These are phyloP conservation scores for Catostomus latipinnis DNA, from an alignment of 2,797 vertebrate species.

Conservation along the genomic window DNA sequence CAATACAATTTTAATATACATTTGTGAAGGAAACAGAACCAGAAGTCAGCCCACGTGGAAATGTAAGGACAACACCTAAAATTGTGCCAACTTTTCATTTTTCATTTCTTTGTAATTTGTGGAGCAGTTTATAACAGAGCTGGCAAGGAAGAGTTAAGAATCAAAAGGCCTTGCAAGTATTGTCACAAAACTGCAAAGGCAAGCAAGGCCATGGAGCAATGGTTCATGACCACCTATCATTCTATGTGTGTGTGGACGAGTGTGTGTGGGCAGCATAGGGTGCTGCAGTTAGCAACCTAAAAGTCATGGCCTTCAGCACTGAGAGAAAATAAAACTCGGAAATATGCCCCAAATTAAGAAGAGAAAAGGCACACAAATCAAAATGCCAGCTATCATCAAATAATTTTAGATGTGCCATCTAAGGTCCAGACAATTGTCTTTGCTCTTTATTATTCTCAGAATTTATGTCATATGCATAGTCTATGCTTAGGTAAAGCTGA, in stretches of 20 bases:
- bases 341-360: constrained; percentile 35
- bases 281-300: constrained; percentile 52
- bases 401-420: background rate
- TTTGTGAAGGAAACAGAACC: background rate
- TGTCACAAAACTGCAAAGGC: constrained; percentile 76
- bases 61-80: constrained; percentile 24
- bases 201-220: constrained; percentile 74
- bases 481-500: background rate
- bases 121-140: constrained; percentile 47
- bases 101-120: constrained; percentile 48
- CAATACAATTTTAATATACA: background rate
- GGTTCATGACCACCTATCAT: constrained; percentile 70
- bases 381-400: background rate
- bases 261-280: constrained; percentile 55
- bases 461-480: background rate
- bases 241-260: constrained; percentile 38
- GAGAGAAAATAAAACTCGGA: constrained; percentile 50
- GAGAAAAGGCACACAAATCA: constrained; percentile 24
- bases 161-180: constrained; percentile 75
- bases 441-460: background rate
- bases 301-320: constrained; percentile 53
- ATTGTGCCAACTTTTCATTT: constrained; percentile 26
- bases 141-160: constrained; percentile 65
- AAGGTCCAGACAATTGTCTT: background rate
- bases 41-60: constrained; percentile 23